Evolutionary conservation across 2,797 vertebrate species (phyloP).

Genomic region (Pempheris klunzingeri): DNA sequence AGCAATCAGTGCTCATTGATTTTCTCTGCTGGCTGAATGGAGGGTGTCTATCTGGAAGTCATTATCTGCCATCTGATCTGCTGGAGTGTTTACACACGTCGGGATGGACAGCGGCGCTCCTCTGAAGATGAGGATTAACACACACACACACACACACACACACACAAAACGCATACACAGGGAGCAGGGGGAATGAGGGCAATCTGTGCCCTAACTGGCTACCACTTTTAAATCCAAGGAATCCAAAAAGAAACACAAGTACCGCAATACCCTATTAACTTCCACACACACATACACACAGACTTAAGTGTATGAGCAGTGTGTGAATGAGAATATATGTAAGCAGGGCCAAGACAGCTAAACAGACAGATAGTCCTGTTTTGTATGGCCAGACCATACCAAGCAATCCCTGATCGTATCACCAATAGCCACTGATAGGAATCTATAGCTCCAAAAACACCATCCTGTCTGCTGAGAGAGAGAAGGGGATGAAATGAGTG

Average conservation of each 20-base stretch:
- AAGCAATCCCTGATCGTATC: slow-evolving; percentile 87
- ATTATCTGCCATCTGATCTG: slow-evolving; percentile 86
- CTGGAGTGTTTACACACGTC: slow-evolving; percentile 81
- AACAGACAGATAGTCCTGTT: slow-evolving; percentile 78
- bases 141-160: slow-evolving; percentile 42
- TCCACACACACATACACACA: slow-evolving; percentile 52
- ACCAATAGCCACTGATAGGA: slow-evolving; percentile 79
- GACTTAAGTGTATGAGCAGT: slow-evolving; percentile 38
- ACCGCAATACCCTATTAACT: slow-evolving; percentile 58
- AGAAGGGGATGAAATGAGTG: slow-evolving; percentile 44
- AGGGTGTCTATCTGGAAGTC: slow-evolving; percentile 84
- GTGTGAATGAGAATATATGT: slow-evolving; percentile 73
- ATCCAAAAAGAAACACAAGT: slow-evolving; percentile 71
- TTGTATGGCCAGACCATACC: slow-evolving; percentile 68
- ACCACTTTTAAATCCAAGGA: slow-evolving; percentile 69
- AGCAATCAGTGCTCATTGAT: slow-evolving; percentile 88
- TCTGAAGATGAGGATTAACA: slow-evolving; percentile 82
- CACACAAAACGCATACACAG: slow-evolving; percentile 41
- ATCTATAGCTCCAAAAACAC: slow-evolving; percentile 85
- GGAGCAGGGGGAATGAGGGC: too few relatives aligned
- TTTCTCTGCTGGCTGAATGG: slow-evolving; percentile 83
- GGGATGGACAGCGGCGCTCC: slow-evolving; percentile 77
- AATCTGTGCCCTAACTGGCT: slow-evolving; percentile 51
- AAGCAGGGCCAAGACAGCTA: slow-evolving; percentile 78
- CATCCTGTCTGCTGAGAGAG: slow-evolving; percentile 77